These are phyloP conservation scores for Scatophagus argus DNA, from an alignment of 2,113 vertebrate genomes.

Conservation along the genomic window DNA sequence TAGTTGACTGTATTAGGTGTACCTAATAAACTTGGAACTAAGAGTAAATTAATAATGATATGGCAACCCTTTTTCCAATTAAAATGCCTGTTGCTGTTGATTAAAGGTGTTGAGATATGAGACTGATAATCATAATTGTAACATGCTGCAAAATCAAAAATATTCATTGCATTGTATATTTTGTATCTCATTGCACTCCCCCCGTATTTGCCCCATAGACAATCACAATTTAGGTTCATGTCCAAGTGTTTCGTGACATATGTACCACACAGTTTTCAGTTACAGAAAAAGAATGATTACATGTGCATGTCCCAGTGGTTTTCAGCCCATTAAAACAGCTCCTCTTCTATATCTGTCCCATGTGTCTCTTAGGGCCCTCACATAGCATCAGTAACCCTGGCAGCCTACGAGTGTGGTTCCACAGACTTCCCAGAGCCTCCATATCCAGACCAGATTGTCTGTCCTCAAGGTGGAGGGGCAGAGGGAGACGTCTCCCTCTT, in stretches of 20 bases:
- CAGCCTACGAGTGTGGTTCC: slow-evolving; percentile 98
- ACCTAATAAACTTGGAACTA: no score
- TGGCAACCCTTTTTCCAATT: background rate
- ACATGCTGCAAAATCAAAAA: background rate
- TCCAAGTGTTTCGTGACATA: background rate
- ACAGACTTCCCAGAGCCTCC: slow-evolving; percentile 98
- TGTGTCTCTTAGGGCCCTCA: slow-evolving; percentile 91
- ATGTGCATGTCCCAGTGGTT: background rate
- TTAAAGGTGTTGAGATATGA: no score
- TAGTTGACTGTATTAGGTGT: background rate
- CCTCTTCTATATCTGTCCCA: background rate
- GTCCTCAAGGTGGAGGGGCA: slow-evolving; percentile 85
- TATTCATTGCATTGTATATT: background rate
- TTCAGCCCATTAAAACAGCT: background rate
- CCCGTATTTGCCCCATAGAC: no score
- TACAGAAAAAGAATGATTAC: background rate
- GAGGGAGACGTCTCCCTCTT: slow-evolving; percentile 90
- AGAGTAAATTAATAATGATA: background rate
- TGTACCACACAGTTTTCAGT: no score
- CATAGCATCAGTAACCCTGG: slow-evolving; percentile 98
- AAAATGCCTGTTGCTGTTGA: background rate
- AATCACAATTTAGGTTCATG: no score
- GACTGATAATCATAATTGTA: background rate
- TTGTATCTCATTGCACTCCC: background rate
- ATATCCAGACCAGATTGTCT: slow-evolving; percentile 96